Evolutionary conservation across 2,113 vertebrate species (phyloP).

Genomic region (Oreochromis spilurus): DNA sequence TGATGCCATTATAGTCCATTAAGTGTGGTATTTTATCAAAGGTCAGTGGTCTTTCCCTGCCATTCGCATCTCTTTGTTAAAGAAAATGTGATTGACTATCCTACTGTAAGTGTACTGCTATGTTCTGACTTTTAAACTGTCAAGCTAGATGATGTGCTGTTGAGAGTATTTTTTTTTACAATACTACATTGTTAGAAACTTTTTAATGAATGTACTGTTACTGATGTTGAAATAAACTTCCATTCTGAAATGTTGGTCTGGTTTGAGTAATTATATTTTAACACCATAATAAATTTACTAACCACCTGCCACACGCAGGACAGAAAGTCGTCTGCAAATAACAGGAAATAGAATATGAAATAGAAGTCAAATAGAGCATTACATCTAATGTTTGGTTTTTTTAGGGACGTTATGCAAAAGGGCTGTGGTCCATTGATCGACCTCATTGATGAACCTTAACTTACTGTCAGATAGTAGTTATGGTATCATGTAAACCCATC

Average conservation of each 20-base stretch:
- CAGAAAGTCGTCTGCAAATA: neutral
- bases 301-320: neutral
- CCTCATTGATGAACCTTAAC: neutral
- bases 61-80: neutral
- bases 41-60: neutral
- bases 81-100: neutral
- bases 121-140: neutral
- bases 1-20: constrained; percentile 27
- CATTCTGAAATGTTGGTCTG: neutral
- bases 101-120: neutral
- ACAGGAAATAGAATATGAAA: neutral
- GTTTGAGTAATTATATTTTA: neutral
- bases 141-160: neutral
- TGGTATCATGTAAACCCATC: neutral
- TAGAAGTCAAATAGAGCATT: neutral
- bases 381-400: neutral
- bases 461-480: neutral
- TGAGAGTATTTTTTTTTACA: neutral
- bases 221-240: constrained; percentile 3
- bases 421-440: neutral
- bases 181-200: neutral
- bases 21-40: neutral
- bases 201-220: neutral
- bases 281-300: neutral
- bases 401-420: neutral